These are phyloP conservation scores for Plagodis pulveraria DNA, from an alignment of 2,888 invertebrate species.

Conservation along the genomic window DNA sequence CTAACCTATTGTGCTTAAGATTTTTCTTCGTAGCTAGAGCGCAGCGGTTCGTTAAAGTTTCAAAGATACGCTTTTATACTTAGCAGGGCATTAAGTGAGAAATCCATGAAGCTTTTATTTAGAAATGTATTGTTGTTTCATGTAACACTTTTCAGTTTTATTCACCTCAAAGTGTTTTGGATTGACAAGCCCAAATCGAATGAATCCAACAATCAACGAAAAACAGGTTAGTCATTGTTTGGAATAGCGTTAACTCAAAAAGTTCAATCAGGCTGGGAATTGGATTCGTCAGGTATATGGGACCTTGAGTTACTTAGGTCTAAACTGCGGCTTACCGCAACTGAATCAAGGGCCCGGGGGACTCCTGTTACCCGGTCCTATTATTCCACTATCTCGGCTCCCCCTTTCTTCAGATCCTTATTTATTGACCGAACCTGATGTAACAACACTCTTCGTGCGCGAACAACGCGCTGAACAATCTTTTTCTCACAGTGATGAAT, in stretches of 20 bases:
- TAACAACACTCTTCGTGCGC: slow-evolving; percentile 51
- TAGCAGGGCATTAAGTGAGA: slow-evolving; percentile 15
- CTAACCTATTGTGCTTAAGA: slow-evolving; percentile 61
- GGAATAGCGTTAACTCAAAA: slow-evolving; percentile 43
- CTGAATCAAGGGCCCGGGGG: slow-evolving; percentile 55
- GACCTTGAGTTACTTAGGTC: slow-evolving; percentile 47
- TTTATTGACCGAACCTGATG: slow-evolving; percentile 63
- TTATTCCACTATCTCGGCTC: slow-evolving; percentile 65
- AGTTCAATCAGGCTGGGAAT: slow-evolving; percentile 49
- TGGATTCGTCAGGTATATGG: slow-evolving; percentile 50
- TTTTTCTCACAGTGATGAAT: slow-evolving; percentile 47
- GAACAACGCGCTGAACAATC: slow-evolving; percentile 52
- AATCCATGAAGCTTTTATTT: slow-evolving; percentile 21
- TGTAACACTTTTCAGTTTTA: neutral
- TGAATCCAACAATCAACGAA: slow-evolving; percentile 27
- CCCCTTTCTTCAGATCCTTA: slow-evolving; percentile 59
- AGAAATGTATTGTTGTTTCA: slow-evolving; percentile 8
- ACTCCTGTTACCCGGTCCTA: slow-evolving; percentile 57
- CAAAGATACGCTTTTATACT: slow-evolving; percentile 42
- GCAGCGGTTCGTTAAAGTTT: slow-evolving; percentile 49
- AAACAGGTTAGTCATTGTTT: slow-evolving; percentile 41
- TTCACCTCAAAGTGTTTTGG: slow-evolving; percentile 7
- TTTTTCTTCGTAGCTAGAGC: slow-evolving; percentile 46
- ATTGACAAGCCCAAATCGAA: slow-evolving; percentile 25
- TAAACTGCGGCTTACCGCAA: slow-evolving; percentile 61